Evolutionary conservation across 2,888 invertebrate genomes (phyloP), one percentile per base, ranked within the genome.

Genomic region (Gasteruption jaculator): DNA sequence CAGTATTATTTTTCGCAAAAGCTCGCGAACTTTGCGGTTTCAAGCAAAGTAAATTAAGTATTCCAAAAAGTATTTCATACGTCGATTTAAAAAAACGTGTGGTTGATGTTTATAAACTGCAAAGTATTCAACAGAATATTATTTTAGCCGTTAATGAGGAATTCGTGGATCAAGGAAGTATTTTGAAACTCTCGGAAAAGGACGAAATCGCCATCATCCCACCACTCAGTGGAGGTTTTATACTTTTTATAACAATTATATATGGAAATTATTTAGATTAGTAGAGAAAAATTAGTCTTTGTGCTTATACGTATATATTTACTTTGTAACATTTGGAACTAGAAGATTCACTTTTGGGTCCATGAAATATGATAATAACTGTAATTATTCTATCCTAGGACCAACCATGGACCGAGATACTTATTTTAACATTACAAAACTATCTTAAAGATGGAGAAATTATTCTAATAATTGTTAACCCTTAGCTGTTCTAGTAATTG

Each of bases 181-280:
- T 72, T 26, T 68, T 88, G 25, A 64, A 73, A 15, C 70, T 91
- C 5, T 76, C 75, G 25, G 74, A 80, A 18, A 81, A 79, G 48
- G 93, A 94, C 75, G 86, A 83, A 69, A 78, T 95, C 48, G 95
- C 94, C 47, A 78, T 95, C 10, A 94, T 96, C 62, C 95, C 95
- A 38, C 95, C 95, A 0, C 76, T 96, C 36, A 94, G 94, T 73
- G 94, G 94, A 58, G 95, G 95, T 58, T 87, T 79, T 74, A 41
- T 21, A n/a, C n/a, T n/a, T 32, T 3, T 14, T 12, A 18, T 39
- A 41, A 26, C 40, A 20, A 27, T 10, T 26, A 30, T 22, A 31
- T 34, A 22, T n/a, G 21, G 25, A 15, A 11, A 15, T 24, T 41
- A 20, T 27, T n/a, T n/a, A n/a, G n/a, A n/a, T n/a, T 10, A 30